A percentile compares a stretch with the other conserved stretches of the same genome.
phyloP scores from a whole-genome alignment of 1,140 invertebrate species.

The Manduca sexta region DNA sequence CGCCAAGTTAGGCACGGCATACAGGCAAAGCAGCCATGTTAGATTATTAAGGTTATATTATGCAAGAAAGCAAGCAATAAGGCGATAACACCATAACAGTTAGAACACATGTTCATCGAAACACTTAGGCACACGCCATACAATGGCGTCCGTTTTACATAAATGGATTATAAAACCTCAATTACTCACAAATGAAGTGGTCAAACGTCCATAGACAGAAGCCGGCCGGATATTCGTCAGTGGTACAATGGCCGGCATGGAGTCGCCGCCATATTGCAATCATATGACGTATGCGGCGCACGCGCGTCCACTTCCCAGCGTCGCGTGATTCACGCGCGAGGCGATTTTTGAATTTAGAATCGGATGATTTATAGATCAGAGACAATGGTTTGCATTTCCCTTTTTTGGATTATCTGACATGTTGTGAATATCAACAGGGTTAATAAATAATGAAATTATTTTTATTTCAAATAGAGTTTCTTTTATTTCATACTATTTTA shows the following conservation, averaged over 20 bases:
- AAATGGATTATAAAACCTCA: not conserved
- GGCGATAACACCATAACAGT: no score
- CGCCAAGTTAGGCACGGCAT: no score
- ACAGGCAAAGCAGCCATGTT: no score
- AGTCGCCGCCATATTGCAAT: slow-evolving; percentile 4
- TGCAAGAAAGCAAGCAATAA: no score
- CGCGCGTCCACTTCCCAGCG: slow-evolving; percentile 6
- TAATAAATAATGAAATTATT: no score
- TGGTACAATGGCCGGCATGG: slow-evolving; percentile 8
- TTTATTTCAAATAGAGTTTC: no score
- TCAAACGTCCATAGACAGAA: slow-evolving; percentile 4
- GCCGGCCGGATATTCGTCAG: slow-evolving; percentile 8
- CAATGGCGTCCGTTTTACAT: no score
- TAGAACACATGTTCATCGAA: no score
- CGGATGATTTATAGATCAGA: not conserved
- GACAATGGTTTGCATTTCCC: not conserved
- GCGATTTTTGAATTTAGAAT: slow-evolving; percentile 6
- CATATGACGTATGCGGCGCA: slow-evolving; percentile 5
- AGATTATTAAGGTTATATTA: no score
- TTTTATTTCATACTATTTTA: no score
- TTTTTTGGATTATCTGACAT: not conserved
- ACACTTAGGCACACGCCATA: not conserved
- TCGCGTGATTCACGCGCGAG: slow-evolving; percentile 7
- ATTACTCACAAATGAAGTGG: not conserved
- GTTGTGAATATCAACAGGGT: no score